phyloP scores from a whole-genome alignment of 2,113 vertebrate species.

The Rattus norvegicus region DNA sequence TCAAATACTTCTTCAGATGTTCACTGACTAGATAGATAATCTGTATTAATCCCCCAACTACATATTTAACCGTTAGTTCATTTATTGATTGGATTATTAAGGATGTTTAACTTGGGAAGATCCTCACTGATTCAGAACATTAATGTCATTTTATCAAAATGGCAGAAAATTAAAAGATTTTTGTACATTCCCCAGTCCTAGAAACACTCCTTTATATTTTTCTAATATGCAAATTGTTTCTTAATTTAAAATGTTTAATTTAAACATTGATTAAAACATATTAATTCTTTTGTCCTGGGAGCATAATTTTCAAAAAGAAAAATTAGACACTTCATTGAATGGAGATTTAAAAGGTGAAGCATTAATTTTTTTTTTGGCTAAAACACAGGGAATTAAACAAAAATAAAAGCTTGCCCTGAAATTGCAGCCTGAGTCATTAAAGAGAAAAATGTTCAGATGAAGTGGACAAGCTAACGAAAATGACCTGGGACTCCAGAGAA shows the following conservation, averaged over 20 bases:
- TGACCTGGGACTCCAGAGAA: not conserved
- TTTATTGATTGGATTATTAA: not conserved
- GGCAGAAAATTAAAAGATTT: not conserved
- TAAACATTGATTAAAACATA: not conserved
- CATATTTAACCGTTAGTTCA: not conserved
- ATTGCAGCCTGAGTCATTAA: not conserved
- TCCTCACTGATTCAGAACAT: too few relatives aligned
- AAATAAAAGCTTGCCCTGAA: not conserved
- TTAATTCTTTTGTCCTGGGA: too few relatives aligned
- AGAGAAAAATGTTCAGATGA: not conserved
- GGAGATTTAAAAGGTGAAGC: not conserved
- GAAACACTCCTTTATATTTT: not conserved
- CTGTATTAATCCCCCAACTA: not conserved
- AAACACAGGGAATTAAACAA: not conserved
- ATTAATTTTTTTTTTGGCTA: not conserved
- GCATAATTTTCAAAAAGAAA: not conserved
- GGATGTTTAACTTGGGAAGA: not conserved
- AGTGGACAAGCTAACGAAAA: not conserved
- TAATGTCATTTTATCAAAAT: not conserved
- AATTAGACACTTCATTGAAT: not conserved
- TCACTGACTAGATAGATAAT: not conserved
- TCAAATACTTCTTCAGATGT: not conserved
- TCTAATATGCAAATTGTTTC: not conserved
- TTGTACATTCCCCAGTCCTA: too few relatives aligned
- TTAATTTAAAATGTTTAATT: not conserved